These are phyloP conservation scores for Synanthedon andrenaeformis DNA, from an alignment of 2,888 invertebrate genomes.

Conservation along the genomic window DNA sequence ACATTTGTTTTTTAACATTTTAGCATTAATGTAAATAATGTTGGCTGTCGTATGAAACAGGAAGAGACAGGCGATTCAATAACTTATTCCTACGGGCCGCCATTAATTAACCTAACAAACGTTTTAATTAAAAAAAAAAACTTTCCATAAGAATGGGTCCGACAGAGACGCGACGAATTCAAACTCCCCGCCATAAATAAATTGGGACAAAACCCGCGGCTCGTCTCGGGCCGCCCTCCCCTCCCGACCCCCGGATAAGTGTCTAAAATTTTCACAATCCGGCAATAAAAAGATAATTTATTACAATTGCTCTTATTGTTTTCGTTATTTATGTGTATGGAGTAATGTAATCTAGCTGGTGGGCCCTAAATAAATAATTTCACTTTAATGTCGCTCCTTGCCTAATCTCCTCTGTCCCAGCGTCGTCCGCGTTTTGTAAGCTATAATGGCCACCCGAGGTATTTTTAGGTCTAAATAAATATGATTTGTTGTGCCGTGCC, in stretches of 20 bases:
- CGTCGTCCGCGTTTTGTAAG: constrained; percentile 51
- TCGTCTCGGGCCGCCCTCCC: constrained; percentile 65
- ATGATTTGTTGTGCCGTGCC: constrained; percentile 66
- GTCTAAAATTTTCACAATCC: constrained; percentile 72
- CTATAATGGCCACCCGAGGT: constrained; percentile 66
- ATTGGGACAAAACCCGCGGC: constrained; percentile 64
- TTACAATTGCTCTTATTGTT: constrained; percentile 71
- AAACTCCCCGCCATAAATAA: constrained; percentile 60
- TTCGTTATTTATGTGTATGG: constrained; percentile 71
- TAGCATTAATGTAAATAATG: too few species aligned
- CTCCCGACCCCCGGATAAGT: constrained; percentile 56
- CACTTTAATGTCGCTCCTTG: constrained; percentile 69
- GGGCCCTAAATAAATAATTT: constrained; percentile 70
- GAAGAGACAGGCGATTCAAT: neutral
- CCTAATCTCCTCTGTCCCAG: constrained; percentile 63
- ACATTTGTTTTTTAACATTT: too few species aligned
- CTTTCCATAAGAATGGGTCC: constrained; percentile 56
- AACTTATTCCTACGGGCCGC: constrained; percentile 18
- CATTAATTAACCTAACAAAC: constrained; percentile 65
- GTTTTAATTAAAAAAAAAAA: constrained; percentile 65
- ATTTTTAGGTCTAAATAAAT: constrained; percentile 71
- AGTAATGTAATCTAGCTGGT: constrained; percentile 69
- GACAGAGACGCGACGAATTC: constrained; percentile 57
- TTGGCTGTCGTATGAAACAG: neutral
- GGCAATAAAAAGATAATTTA: constrained; percentile 72